A percentile compares a stretch with the other conserved stretches of the same genome.
phyloP scores from a whole-genome alignment of 2,113 vertebrate genomes.

The Triplophysa dalaica region DNA sequence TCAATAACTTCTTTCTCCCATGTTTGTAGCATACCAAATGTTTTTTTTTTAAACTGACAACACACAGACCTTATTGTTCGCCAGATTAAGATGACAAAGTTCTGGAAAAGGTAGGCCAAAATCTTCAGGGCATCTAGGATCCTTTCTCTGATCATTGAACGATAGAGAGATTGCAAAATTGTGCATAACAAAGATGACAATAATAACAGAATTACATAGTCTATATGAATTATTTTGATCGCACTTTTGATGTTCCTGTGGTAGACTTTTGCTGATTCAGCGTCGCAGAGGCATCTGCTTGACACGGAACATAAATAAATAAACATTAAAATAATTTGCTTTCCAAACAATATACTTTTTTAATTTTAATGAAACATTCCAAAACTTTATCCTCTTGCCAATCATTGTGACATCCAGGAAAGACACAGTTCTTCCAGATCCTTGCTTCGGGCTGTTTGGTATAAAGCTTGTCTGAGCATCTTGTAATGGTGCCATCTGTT shows the following conservation, averaged over 20 bases:
- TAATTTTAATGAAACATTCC: conserved; percentile 3
- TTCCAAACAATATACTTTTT: not conserved
- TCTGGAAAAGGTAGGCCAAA: conserved; percentile 74
- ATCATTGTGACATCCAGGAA: not conserved
- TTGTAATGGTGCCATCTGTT: conserved; percentile 49
- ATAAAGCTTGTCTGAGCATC: conserved; percentile 14
- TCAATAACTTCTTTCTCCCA: not conserved
- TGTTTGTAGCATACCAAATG: not conserved
- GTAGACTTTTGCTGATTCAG: not conserved
- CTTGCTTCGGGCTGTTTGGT: not conserved
- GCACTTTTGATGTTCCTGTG: not conserved
- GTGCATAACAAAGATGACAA: not conserved
- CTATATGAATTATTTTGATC: not conserved
- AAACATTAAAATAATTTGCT: not conserved
- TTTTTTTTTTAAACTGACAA: conserved; percentile 3
- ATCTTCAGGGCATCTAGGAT: conserved; percentile 15
- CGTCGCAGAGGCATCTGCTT: not conserved
- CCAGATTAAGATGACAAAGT: conserved; percentile 79
- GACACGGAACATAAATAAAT: not conserved
- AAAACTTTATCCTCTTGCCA: conserved; percentile 17
- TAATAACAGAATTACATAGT: not conserved
- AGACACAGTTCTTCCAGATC: not conserved
- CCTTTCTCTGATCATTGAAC: not conserved
- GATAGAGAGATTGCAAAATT: not conserved
- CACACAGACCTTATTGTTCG: conserved; percentile 80